A percentile compares a stretch with the other conserved stretches of the same genome.
Evolutionary conservation across 2,888 invertebrate species (phyloP).

Genomic region (Agriotes lineatus): DNA sequence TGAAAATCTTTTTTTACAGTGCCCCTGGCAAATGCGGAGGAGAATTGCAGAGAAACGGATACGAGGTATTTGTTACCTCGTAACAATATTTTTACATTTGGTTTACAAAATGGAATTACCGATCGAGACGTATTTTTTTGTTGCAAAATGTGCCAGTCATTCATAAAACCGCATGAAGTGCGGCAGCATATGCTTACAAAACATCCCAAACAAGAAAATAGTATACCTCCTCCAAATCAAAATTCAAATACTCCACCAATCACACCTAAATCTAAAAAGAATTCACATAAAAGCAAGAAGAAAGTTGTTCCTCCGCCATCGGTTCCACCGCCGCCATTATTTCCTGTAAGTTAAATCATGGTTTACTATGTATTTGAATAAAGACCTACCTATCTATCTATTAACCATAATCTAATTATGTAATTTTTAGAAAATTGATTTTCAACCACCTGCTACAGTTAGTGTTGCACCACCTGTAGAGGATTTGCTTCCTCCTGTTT

Average conservation of each 20-base stretch:
- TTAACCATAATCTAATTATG: no score
- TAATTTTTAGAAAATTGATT: slow-evolving; percentile 43
- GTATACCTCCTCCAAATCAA: neutral
- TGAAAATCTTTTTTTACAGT: slow-evolving; percentile 37
- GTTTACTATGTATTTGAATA: no score
- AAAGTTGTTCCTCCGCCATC: slow-evolving; percentile 54
- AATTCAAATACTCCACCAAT: neutral
- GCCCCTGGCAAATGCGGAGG: slow-evolving; percentile 32
- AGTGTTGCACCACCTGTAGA: slow-evolving; percentile 32
- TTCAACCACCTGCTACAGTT: slow-evolving; percentile 31
- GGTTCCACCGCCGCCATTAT: slow-evolving; percentile 56
- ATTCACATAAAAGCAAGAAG: slow-evolving; percentile 57
- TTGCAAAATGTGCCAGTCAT: slow-evolving; percentile 31
- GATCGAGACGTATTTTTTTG: slow-evolving; percentile 28
- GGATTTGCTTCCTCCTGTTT: slow-evolving; percentile 42
- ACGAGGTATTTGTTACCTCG: slow-evolving; percentile 38
- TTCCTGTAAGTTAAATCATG: slow-evolving; percentile 59
- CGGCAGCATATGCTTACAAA: slow-evolving; percentile 31
- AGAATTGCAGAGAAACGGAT: slow-evolving; percentile 19
- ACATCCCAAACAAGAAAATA: slow-evolving; percentile 30
- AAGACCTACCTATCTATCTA: no score
- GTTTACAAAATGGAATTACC: slow-evolving; percentile 38
- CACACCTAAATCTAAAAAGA: slow-evolving; percentile 29
- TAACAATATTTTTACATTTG: slow-evolving; percentile 34
- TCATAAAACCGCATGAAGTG: slow-evolving; percentile 35